Evolutionary conservation across 2,888 invertebrate genomes (phyloP).

Genomic region (Rhodophaea formosa): DNA sequence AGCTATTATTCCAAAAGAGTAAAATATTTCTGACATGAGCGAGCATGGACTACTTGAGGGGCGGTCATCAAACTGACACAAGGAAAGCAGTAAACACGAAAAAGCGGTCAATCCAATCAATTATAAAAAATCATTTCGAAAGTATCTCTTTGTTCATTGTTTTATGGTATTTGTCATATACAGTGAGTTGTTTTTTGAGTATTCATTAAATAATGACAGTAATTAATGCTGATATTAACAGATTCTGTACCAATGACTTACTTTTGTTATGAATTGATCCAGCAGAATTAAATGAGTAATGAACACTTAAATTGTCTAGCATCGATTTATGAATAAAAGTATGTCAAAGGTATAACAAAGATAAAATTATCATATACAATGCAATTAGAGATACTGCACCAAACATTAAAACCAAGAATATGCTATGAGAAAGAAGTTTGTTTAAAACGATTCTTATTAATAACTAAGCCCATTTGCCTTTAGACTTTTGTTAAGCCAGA

Average conservation of each 20-base stretch:
- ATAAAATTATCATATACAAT: conserved; percentile 75
- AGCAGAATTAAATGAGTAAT: neutral
- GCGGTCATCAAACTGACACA: conserved; percentile 82
- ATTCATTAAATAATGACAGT: conserved; percentile 54
- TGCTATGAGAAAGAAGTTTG: conserved; percentile 65
- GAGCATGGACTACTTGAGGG: conserved; percentile 81
- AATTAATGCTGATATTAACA: conserved; percentile 52
- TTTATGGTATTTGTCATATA: conserved; percentile 59
- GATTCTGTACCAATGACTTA: conserved; percentile 53
- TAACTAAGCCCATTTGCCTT: conserved; percentile 76
- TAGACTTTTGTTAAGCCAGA: conserved; percentile 60
- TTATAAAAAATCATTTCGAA: conserved; percentile 69
- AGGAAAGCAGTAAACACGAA: conserved; percentile 83
- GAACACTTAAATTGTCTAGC: neutral
- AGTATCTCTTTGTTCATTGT: conserved; percentile 59
- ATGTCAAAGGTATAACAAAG: conserved; percentile 57
- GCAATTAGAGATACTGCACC: conserved; percentile 79
- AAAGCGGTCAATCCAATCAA: conserved; percentile 83
- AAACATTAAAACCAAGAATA: conserved; percentile 76
- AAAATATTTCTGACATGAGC: conserved; percentile 76
- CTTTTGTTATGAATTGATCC: conserved; percentile 34
- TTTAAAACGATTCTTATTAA: conserved; percentile 59
- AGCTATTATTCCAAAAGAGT: conserved; percentile 75
- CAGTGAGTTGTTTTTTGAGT: conserved; percentile 80
- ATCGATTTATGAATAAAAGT: conserved; percentile 36